Evolutionary conservation across 2,888 invertebrate species (phyloP), one percentile per base, ranked within the genome.

Genomic region (Venusia cambrica): DNA sequence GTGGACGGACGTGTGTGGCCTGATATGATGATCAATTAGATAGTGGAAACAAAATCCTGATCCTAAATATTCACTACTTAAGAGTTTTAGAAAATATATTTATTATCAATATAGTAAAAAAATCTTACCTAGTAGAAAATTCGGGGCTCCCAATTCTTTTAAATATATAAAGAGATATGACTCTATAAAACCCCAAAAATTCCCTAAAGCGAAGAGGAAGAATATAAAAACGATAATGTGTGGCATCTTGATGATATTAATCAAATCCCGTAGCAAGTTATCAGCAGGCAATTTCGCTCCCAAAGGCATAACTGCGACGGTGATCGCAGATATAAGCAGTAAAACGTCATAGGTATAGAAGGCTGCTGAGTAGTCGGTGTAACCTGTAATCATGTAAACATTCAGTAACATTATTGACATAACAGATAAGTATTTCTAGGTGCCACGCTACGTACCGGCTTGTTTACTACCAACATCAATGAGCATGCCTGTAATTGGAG

Each of bases 181-280:
- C 73, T 97, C 96, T 34, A 96, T 94, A 73, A 95, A 95, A 13
- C 96, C 96, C 92, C 94, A 95, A 68, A 95, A 91, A 61, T 94
- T 94, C 38, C 97, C 97, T 54, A 96, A 87, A 12, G 93, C 89
- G 62, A 95, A 94, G 20, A 96, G 85, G 70, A 95, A 93, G 56
- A 93, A 83, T 61, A 97, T 92, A 62, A 97, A 95, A 20, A 93
- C 87, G 15, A 93, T 91, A 21, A 96, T 92, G 56, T 94, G 92
- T 0, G 93, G 92, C 89, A 94, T 92, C 72, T 91, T 91, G 41
- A 96, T 88, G 28, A 96, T 90, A 60, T 92, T 91, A 42, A 92
- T 85, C 54, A 95, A 81, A 74, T 95, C 94, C 44, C 91, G 88
- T 50, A 94, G 89, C 28, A 95, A 89, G 73, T 94, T 92, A 73